Evolutionary conservation across 2,113 vertebrate species (phyloP).

Genomic region (Callipepla squamata): DNA sequence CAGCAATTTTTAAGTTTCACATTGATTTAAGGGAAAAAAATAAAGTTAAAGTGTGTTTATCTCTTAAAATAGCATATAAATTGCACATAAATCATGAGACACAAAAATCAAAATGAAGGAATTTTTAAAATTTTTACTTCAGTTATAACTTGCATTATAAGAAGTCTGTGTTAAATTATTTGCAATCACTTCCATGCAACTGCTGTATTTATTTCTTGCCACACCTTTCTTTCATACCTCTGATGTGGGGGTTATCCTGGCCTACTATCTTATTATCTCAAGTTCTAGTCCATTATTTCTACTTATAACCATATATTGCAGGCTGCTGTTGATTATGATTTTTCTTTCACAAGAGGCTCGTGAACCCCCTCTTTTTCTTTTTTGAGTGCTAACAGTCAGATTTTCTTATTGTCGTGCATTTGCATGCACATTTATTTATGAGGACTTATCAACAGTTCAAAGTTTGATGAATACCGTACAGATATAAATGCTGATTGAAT

Average conservation of each 20-base stretch:
- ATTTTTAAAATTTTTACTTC: background rate
- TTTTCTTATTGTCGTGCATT: background rate
- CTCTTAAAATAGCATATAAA: background rate
- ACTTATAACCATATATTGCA: background rate
- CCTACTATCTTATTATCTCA: background rate
- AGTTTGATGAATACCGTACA: background rate
- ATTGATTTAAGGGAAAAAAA: accelerated
- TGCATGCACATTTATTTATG: background rate
- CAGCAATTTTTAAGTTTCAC: background rate
- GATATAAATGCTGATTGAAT: background rate
- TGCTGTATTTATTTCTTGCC: background rate
- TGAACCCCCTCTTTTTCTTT: background rate
- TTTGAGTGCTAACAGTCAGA: background rate
- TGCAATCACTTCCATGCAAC: background rate
- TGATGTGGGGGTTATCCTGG: background rate
- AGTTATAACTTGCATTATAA: background rate
- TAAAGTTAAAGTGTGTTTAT: background rate
- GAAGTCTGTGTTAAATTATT: background rate
- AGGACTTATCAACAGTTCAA: background rate
- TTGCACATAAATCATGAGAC: background rate
- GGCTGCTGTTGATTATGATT: background rate
- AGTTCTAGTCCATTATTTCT: background rate
- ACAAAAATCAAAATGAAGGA: background rate
- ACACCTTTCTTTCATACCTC: background rate
- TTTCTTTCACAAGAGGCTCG: background rate